A percentile compares a stretch with the other conserved stretches of the same genome.
Evolutionary conservation across 2,888 invertebrate species (phyloP).

Genomic region (Antheraea yamamai): DNA sequence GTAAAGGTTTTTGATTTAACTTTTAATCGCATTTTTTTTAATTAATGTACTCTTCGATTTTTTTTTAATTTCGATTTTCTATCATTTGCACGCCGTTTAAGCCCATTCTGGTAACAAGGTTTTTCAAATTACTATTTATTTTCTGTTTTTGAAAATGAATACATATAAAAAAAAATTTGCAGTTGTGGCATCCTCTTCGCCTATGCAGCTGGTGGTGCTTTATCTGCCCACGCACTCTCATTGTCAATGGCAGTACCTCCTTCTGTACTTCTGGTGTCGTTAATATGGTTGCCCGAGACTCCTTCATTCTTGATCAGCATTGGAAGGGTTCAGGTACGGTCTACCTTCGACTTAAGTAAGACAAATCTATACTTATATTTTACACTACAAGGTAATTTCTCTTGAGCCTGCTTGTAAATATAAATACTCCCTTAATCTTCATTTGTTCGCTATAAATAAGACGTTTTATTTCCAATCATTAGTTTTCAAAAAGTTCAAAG

Average conservation of each 20-base stretch:
- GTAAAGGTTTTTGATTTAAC: too few relatives aligned
- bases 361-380: neutral
- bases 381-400: neutral
- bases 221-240: conserved; percentile 69
- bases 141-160: neutral
- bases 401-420: too few relatives aligned
- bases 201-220: conserved; percentile 65
- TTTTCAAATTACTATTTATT: too few relatives aligned
- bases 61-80: too few relatives aligned
- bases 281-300: conserved; percentile 74
- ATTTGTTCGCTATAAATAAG: neutral
- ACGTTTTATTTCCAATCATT: neutral
- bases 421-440: neutral
- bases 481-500: neutral
- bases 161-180: conserved; percentile 32
- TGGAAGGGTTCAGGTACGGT: conserved; percentile 66
- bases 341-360: neutral
- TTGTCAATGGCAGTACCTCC: conserved; percentile 69
- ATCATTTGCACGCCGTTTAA: too few relatives aligned
- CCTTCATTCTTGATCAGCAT: conserved; percentile 71
- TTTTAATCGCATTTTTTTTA: too few relatives aligned
- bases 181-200: conserved; percentile 74
- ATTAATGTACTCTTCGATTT: too few relatives aligned
- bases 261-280: conserved; percentile 56
- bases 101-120: too few relatives aligned